Evolutionary conservation across 2,888 invertebrate genomes (phyloP).

Genomic region (Myopa testacea): DNA sequence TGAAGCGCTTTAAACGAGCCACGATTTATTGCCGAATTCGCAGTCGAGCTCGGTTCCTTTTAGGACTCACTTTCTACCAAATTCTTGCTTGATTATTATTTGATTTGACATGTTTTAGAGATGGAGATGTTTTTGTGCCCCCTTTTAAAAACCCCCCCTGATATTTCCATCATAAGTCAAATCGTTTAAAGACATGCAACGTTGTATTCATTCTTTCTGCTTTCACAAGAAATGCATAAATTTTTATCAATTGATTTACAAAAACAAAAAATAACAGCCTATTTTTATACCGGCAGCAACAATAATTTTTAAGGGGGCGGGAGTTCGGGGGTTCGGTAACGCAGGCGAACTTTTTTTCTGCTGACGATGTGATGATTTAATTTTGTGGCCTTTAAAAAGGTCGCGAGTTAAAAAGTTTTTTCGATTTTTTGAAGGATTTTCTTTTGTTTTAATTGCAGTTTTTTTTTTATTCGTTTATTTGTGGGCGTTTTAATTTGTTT

Average conservation of each 20-base stretch:
- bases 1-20: background rate
- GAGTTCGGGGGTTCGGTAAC: background rate
- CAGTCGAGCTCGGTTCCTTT: background rate
- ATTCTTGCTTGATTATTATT: background rate
- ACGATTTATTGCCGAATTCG: background rate
- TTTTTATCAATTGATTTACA: no score
- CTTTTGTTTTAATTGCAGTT: no score
- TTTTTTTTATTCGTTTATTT: no score
- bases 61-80: background rate
- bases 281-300: no score
- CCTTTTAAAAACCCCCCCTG: background rate
- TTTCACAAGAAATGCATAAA: background rate
- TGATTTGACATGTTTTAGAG: background rate
- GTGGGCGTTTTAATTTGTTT: no score
- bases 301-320: no score
- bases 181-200: slow-evolving; percentile 10
- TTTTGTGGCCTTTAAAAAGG: no score
- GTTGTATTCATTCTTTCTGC: background rate
- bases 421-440: no score
- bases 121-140: background rate
- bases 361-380: background rate
- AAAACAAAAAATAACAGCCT: no score
- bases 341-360: background rate
- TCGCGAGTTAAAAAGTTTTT: no score
- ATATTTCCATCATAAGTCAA: background rate